Conservation (phyloP, 2,113 vertebrate species). For the Cryptomyrus ogoouensis region DNA sequence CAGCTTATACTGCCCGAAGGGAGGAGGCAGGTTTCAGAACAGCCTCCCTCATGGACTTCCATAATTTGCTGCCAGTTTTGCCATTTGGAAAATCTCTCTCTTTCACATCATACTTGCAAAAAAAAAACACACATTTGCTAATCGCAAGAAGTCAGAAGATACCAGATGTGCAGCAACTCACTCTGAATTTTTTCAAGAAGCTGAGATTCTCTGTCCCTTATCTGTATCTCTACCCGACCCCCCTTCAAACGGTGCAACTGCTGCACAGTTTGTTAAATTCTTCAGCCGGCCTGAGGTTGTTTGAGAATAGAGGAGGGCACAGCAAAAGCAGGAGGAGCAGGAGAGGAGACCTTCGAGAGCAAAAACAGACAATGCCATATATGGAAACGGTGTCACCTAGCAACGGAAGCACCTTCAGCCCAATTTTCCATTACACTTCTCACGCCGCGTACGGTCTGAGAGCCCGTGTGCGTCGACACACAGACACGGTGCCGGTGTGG, state of each 20-base stretch:
- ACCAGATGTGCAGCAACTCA: neutral
- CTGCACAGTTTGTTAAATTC: neutral
- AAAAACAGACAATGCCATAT: constrained; percentile 49
- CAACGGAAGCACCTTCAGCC: constrained; percentile 60
- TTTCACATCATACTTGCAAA: neutral
- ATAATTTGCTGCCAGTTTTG: neutral
- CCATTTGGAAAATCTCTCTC: neutral
- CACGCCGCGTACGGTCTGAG: constrained; percentile 37
- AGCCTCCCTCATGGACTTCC: neutral
- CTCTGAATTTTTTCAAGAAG: neutral
- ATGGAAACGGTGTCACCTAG: constrained; percentile 58
- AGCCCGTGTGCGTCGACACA: neutral
- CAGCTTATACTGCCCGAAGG: neutral
- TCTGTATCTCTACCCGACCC: neutral
- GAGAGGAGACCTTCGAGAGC: constrained; percentile 20
- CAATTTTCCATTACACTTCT: constrained; percentile 71
- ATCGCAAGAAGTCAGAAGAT: neutral
- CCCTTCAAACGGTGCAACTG: neutral
- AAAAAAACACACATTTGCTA: neutral
- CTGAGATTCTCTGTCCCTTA: neutral
- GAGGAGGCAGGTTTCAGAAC: neutral
- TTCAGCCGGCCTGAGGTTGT: neutral
- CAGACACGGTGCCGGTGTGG: neutral
- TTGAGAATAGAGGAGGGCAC: neutral
- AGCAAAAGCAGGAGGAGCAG: constrained; percentile 6